These are phyloP conservation scores for Pristionchus japonicus DNA, from an alignment of 2,888 invertebrate genomes.

Conservation along the genomic window DNA sequence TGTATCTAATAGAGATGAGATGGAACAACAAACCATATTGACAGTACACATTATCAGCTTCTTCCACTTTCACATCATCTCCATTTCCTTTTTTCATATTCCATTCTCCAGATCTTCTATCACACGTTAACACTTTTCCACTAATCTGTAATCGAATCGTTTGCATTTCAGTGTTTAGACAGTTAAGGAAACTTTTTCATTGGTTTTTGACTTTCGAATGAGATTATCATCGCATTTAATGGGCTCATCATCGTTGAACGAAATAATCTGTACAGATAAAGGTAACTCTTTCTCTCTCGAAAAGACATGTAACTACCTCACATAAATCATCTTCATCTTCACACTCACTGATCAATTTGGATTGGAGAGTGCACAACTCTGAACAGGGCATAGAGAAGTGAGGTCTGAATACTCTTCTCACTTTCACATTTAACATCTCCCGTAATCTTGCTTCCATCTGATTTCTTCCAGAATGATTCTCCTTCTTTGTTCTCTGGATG, in stretches of 20 bases:
- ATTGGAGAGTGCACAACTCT: too few species aligned
- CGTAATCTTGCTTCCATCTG: too few species aligned
- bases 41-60: not conserved
- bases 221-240: not conserved
- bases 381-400: too few species aligned
- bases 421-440: too few species aligned
- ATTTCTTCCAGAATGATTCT: too few species aligned
- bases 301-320: not conserved
- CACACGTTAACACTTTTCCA: not conserved
- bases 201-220: not conserved
- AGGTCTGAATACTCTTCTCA: too few species aligned
- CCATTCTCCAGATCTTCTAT: not conserved
- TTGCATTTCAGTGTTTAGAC: not conserved
- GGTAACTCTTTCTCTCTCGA: not conserved
- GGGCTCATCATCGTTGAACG: not conserved
- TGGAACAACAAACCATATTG: not conserved
- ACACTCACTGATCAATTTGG: not conserved
- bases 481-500: too few species aligned
- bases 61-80: not conserved
- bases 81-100: not conserved
- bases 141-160: not conserved
- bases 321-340: not conserved
- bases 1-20: not conserved
- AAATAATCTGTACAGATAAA: too few species aligned
- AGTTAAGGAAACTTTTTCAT: not conserved